Evolutionary conservation across 2,888 invertebrate genomes (phyloP).

Genomic region (Trachelus iudaicus): DNA sequence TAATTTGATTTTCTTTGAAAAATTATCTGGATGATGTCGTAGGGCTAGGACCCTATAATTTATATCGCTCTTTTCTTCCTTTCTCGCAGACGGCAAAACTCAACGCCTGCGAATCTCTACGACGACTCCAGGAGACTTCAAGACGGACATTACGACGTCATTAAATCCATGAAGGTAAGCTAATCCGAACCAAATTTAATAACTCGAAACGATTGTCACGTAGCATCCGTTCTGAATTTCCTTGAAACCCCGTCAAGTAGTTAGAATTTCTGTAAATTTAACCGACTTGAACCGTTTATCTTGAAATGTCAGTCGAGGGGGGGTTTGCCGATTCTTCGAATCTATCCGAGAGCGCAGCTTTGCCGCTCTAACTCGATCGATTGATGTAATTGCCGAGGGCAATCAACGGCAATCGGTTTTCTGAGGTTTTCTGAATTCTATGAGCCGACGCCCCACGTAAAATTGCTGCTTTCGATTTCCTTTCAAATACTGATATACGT

Average conservation of each 20-base stretch:
- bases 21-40: background rate
- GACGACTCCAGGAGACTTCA: conserved; percentile 48
- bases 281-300: background rate
- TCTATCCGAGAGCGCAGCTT: conserved; percentile 19
- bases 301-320: background rate
- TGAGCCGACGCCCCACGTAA: too few relatives aligned
- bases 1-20: background rate
- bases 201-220: too few relatives aligned
- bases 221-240: too few relatives aligned
- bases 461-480: too few relatives aligned
- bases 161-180: conserved; percentile 60
- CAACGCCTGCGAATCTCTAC: conserved; percentile 47
- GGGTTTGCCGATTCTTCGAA: conserved; percentile 25
- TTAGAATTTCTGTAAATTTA: too few relatives aligned
- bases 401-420: background rate
- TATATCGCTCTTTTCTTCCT: conserved; percentile 9
- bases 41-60: background rate
- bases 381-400: conserved; percentile 26
- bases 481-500: too few relatives aligned
- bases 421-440: too few relatives aligned
- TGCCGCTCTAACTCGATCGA: conserved; percentile 14
- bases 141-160: conserved; percentile 63
- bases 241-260: too few relatives aligned
- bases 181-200: background rate
- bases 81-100: conserved; percentile 49